These are phyloP conservation scores for Zaprionus nigranus DNA, from an alignment of 1,140 invertebrate species.

Conservation along the genomic window DNA sequence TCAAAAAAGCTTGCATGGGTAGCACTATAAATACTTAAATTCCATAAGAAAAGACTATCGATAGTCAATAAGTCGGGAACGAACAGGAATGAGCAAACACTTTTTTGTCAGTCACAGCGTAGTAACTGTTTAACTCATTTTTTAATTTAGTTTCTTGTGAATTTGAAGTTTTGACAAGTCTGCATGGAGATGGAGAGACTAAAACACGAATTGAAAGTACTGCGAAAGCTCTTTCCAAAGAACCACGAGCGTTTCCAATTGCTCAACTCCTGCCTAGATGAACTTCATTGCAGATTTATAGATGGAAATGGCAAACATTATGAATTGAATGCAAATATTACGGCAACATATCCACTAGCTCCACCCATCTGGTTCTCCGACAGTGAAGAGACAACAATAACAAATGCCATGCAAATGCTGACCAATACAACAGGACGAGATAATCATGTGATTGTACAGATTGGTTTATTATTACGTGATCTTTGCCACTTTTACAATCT, in stretches of 20 bases:
- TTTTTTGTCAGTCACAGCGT: not conserved
- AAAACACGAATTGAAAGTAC: conserved; percentile 4
- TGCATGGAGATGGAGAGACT: conserved; percentile 3
- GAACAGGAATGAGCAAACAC: not conserved
- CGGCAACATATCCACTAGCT: conserved; percentile 98
- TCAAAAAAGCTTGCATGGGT: not conserved
- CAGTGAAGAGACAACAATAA: conserved; percentile 96
- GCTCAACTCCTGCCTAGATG: not conserved
- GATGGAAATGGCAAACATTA: conserved; percentile 9
- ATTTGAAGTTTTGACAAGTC: not conserved
- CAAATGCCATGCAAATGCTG: conserved; percentile 96
- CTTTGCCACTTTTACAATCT: conserved; percentile 94
- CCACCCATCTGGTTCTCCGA: conserved; percentile 99
- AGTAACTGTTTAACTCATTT: not conserved
- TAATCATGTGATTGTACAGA: conserved; percentile 95
- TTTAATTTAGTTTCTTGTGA: not conserved
- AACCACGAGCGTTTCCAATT: conserved; percentile 19
- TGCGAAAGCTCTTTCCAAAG: conserved; percentile 12
- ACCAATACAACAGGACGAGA: conserved; percentile 96
- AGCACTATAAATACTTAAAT: not conserved
- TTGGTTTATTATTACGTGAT: conserved; percentile 94
- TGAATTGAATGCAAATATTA: conserved; percentile 22
- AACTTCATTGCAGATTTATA: conserved; percentile 17
- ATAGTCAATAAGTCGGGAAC: not conserved
- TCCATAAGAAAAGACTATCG: not conserved